These are phyloP conservation scores for Porphyrio hochstetteri DNA, from an alignment of 2,113 vertebrate species.

Conservation along the genomic window DNA sequence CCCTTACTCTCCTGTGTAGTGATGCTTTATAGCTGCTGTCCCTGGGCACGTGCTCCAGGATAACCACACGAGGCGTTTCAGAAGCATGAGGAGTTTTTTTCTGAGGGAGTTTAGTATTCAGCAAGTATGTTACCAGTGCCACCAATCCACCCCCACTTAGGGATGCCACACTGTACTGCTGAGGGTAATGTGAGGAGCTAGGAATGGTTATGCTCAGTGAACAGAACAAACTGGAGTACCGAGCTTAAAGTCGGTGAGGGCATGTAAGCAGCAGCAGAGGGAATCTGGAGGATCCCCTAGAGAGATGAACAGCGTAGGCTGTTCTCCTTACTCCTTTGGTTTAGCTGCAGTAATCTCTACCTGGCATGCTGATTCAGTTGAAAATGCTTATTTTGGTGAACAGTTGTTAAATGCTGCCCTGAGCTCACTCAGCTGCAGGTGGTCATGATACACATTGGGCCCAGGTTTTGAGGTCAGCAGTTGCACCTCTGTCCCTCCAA, in stretches of 20 bases:
- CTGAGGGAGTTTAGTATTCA: not conserved
- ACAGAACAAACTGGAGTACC: not conserved
- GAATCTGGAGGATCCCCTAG: not conserved
- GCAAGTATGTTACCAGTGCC: not conserved
- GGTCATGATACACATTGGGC: accelerated
- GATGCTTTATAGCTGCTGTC: not conserved
- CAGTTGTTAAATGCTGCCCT: not conserved
- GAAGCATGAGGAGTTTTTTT: not conserved
- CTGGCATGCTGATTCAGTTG: not conserved
- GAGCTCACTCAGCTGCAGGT: not conserved
- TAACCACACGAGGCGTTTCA: not conserved
- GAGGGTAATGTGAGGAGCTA: not conserved
- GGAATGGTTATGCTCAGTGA: not conserved
- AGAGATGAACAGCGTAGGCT: not conserved
- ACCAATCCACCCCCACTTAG: accelerated
- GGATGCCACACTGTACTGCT: not conserved
- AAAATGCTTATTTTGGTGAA: not conserved
- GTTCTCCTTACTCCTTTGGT: not conserved
- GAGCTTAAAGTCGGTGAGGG: not conserved
- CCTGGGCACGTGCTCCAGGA: not conserved
- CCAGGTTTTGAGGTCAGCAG: not conserved
- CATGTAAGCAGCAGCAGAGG: not conserved
- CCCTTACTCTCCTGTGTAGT: not conserved
- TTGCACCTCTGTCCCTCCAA: not conserved
- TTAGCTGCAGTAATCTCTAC: not conserved